These are phyloP conservation scores for Halcyon malimbica DNA, from an alignment of 2,113 vertebrate species.

Conservation along the genomic window DNA sequence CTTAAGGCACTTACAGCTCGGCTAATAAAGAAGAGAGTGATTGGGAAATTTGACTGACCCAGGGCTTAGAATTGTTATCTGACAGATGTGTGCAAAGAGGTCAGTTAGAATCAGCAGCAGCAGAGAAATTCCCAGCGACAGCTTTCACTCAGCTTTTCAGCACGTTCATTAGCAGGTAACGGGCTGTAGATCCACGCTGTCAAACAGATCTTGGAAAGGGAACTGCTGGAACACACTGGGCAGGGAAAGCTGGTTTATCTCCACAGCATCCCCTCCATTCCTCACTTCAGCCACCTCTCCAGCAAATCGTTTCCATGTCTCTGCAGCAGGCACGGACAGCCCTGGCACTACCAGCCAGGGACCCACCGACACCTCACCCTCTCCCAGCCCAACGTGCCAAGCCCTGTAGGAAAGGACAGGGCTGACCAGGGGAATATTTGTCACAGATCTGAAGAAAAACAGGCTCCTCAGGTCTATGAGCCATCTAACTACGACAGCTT, in stretches of 20 bases:
- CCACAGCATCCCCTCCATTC: neutral
- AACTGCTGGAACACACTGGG: fast-evolving
- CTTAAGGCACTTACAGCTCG: neutral
- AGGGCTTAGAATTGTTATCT: neutral
- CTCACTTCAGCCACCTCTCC: neutral
- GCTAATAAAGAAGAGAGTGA: neutral
- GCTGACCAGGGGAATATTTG: neutral
- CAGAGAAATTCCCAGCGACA: neutral
- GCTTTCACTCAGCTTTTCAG: neutral
- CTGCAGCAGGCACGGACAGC: neutral
- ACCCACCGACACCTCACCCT: too few relatives aligned
- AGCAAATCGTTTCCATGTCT: neutral
- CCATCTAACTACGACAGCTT: neutral
- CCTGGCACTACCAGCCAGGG: neutral
- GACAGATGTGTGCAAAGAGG: neutral
- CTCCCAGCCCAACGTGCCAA: neutral
- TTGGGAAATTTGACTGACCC: neutral
- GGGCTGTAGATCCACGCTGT: fast-evolving
- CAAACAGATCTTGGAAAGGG: neutral
- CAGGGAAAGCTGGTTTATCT: neutral
- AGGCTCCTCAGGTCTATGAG: neutral
- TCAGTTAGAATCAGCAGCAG: neutral
- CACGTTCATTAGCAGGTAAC: neutral
- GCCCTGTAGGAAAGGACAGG: neutral
- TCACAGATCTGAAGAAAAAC: neutral